These are phyloP conservation scores for Anser cygnoides DNA, from an alignment of 2,113 vertebrate genomes.

Conservation along the genomic window DNA sequence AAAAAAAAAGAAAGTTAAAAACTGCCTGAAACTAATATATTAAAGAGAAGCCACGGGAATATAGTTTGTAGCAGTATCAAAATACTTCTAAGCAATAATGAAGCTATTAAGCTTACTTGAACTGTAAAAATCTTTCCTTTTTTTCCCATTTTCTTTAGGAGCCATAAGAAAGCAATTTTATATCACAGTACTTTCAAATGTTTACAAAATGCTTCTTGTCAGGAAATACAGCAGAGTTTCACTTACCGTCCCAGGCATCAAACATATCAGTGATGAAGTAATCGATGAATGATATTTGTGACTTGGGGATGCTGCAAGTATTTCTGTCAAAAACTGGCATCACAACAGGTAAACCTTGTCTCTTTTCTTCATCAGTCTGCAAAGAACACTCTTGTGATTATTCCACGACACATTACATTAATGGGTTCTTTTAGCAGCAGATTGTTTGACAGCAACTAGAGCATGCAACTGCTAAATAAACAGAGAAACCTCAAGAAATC, in stretches of 20 bases:
- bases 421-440: neutral
- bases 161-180: neutral
- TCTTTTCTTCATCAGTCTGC: constrained; percentile 97
- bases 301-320: constrained; percentile 97
- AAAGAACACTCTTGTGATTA: constrained; percentile 21
- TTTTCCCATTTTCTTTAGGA: neutral
- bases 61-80: neutral
- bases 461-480: neutral
- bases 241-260: constrained; percentile 97
- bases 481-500: neutral
- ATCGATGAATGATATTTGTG: constrained; percentile 98
- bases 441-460: neutral
- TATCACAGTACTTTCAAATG: neutral
- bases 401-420: neutral
- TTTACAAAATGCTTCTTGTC: neutral
- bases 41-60: neutral
- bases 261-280: constrained; percentile 99
- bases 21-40: neutral
- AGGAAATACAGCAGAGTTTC: neutral
- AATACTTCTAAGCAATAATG: neutral
- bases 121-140: neutral
- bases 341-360: constrained; percentile 90
- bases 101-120: constrained; percentile 6
- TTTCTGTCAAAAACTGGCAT: constrained; percentile 98
- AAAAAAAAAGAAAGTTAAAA: neutral